Percentiles rank a stretch among this genome's conserved stretches.
Evolutionary conservation across 2,113 vertebrate species (phyloP).

Genomic region (Hypomesus transpacificus): DNA sequence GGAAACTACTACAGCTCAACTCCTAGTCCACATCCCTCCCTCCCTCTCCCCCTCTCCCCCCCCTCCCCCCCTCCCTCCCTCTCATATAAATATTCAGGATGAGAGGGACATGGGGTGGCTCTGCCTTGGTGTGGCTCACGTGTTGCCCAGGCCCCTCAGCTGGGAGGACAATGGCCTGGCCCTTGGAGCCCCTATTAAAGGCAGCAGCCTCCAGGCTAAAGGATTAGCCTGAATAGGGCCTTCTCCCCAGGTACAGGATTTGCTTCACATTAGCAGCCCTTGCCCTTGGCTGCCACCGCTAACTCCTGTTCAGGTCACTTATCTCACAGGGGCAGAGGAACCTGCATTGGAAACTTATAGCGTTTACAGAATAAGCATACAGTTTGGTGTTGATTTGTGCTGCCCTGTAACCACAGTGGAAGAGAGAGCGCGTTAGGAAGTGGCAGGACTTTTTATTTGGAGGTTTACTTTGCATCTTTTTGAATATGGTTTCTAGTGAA

Average conservation of each 20-base stretch:
- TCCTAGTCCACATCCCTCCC: too few relatives aligned
- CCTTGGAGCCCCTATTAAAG: conserved; percentile 70
- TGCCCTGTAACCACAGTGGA: background rate
- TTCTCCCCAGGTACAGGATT: conserved; percentile 80
- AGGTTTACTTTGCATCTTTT: too few relatives aligned
- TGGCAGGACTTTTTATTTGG: too few relatives aligned
- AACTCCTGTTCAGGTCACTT: conserved; percentile 73
- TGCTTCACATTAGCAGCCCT: conserved; percentile 76
- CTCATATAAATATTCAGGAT: conserved; percentile 48
- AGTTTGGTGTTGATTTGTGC: background rate
- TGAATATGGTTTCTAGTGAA: too few relatives aligned
- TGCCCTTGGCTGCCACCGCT: conserved; percentile 71
- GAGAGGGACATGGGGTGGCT: conserved; percentile 32
- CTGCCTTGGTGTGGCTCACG: conserved; percentile 50
- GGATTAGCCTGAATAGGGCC: conserved; percentile 78
- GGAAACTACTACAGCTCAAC: too few relatives aligned
- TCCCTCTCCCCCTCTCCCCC: too few relatives aligned
- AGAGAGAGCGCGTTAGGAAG: too few relatives aligned
- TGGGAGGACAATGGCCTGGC: conserved; percentile 69
- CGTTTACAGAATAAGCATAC: conserved; percentile 57
- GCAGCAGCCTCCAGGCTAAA: conserved; percentile 72
- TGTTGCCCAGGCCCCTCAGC: conserved; percentile 66
- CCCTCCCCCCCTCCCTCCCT: background rate
- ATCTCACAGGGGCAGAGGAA: conserved; percentile 56
- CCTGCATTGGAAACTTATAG: background rate